A percentile compares a stretch with the other conserved stretches of the same genome.
These are phyloP conservation scores for Masticophis lateralis DNA, from an alignment of 2,797 vertebrate species.

Conservation along the genomic window DNA sequence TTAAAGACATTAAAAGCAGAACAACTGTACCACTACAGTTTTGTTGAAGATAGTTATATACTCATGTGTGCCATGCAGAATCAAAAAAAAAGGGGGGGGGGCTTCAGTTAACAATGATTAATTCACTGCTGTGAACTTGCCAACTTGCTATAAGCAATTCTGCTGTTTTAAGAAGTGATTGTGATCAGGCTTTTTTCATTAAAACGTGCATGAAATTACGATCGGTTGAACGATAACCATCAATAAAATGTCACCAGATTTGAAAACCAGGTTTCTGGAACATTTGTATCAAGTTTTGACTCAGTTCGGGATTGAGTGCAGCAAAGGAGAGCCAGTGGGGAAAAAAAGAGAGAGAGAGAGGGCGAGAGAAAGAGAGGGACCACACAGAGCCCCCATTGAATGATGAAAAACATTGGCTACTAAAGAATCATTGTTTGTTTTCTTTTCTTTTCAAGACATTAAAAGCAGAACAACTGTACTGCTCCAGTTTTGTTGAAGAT, in stretches of 20 bases:
- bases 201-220: constrained; percentile 92
- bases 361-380: too few relatives aligned
- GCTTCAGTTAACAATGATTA: constrained; percentile 71
- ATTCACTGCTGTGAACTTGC: constrained; percentile 87
- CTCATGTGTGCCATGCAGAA: constrained; percentile 77
- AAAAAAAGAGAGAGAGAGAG: constrained; percentile 18
- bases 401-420: constrained; percentile 38
- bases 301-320: constrained; percentile 51
- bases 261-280: constrained; percentile 78
- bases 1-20: constrained; percentile 70
- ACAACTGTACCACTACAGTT: constrained; percentile 67
- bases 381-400: constrained; percentile 30
- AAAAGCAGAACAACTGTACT: neutral
- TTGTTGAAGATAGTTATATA: constrained; percentile 76
- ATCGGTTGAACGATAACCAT: constrained; percentile 93
- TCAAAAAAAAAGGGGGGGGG: neutral
- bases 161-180: constrained; percentile 91
- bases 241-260: constrained; percentile 96
- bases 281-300: constrained; percentile 70
- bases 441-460: neutral
- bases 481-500: neutral
- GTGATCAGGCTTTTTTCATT: constrained; percentile 89
- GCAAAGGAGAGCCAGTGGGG: neutral
- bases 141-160: constrained; percentile 90
- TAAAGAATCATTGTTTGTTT: constrained; percentile 7